Evolutionary conservation across 1,140 invertebrate species (phyloP).

Genomic region (Leucophenga varia): DNA sequence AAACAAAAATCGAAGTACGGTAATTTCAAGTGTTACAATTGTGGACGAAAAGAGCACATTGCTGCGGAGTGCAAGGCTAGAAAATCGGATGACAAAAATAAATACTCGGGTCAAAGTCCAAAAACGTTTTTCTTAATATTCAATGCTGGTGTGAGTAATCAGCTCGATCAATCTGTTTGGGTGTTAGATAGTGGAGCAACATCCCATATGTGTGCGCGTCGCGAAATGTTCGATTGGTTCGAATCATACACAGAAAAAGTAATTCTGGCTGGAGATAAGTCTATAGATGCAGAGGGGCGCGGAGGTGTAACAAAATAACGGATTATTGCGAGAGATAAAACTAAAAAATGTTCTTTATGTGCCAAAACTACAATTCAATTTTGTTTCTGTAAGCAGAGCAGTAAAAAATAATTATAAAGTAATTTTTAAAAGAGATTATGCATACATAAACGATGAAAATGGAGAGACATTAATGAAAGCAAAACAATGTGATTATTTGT

Average conservation of each 20-base stretch:
- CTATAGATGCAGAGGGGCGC: background rate
- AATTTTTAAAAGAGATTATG: background rate
- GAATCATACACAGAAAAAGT: too few relatives aligned
- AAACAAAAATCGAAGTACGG: constrained; percentile 9
- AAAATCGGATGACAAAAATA: too few relatives aligned
- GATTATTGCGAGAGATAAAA: background rate
- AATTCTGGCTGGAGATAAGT: too few relatives aligned
- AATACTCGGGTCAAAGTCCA: too few relatives aligned
- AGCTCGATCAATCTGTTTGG: too few relatives aligned
- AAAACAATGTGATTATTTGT: background rate
- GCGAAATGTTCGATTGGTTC: too few relatives aligned
- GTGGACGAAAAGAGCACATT: constrained; percentile 1
- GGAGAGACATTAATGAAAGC: background rate
- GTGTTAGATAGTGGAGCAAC: too few relatives aligned
- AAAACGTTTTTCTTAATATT: too few relatives aligned
- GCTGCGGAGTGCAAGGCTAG: constrained; percentile 1
- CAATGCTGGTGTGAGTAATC: too few relatives aligned
- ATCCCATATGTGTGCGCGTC: too few relatives aligned
- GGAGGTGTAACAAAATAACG: background rate
- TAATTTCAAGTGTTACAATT: constrained; percentile 1
- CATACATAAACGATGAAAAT: background rate
- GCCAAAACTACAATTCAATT: background rate
- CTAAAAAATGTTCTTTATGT: constrained; percentile 1
- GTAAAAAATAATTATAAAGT: background rate
- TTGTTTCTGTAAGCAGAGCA: background rate